Evolutionary conservation across 2,113 vertebrate species (phyloP).

Genomic region (Hassar affinis): DNA sequence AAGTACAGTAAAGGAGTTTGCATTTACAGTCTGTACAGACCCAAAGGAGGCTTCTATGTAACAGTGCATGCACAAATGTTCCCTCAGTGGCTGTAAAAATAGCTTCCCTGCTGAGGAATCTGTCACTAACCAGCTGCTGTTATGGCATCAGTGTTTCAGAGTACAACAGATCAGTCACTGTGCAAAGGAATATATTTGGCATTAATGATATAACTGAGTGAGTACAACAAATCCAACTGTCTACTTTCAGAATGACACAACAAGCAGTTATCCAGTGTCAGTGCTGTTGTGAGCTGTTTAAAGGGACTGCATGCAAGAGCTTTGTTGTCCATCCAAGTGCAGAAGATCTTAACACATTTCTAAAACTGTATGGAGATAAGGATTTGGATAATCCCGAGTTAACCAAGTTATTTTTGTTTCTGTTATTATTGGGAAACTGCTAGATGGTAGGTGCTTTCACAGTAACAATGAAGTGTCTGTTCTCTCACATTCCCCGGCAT

Average conservation of each 20-base stretch:
- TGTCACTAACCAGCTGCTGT: constrained; percentile 7
- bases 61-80: not conserved
- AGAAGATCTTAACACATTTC: constrained; percentile 27
- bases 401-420: constrained; percentile 49
- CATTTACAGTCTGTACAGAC: not conserved
- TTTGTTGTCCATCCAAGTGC: not conserved
- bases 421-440: constrained; percentile 16
- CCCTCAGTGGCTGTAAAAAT: constrained; percentile 20
- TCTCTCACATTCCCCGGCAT: constrained; percentile 28
- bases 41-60: not conserved
- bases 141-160: constrained; percentile 42
- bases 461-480: constrained; percentile 46
- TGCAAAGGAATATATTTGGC: constrained; percentile 61
- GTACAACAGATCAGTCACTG: constrained; percentile 55
- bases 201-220: constrained; percentile 59
- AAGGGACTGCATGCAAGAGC: not conserved
- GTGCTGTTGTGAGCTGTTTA: not conserved
- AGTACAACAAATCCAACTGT: constrained; percentile 54
- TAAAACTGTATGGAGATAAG: constrained; percentile 53
- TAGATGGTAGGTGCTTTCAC: constrained; percentile 57
- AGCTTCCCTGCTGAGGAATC: constrained; percentile 15
- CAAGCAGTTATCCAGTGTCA: constrained; percentile 10
- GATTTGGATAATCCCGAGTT: constrained; percentile 65
- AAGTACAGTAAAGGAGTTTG: not conserved
- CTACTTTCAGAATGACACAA: constrained; percentile 29